Percentiles rank a stretch among this genome's conserved stretches.
These are phyloP conservation scores for Matsumurasca onukii DNA, from an alignment of 1,140 invertebrate genomes.

Conservation along the genomic window DNA sequence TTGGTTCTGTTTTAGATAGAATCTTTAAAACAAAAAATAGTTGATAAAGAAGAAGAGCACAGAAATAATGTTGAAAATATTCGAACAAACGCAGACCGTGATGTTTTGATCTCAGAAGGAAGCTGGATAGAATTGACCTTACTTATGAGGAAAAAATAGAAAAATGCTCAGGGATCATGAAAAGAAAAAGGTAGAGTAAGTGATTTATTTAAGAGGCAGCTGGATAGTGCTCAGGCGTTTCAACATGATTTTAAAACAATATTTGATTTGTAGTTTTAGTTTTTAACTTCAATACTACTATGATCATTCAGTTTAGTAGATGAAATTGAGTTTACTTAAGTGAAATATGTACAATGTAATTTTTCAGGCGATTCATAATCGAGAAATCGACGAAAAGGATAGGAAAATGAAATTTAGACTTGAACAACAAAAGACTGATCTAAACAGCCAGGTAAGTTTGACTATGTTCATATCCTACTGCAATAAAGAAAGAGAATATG, in stretches of 20 bases:
- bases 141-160: constrained; percentile 57
- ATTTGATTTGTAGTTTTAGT: too few relatives aligned
- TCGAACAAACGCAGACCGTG: constrained; percentile 55
- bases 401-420: constrained; percentile 52
- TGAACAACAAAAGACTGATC: constrained; percentile 57
- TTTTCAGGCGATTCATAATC: constrained; percentile 41
- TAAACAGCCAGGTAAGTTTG: constrained; percentile 59
- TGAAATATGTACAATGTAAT: background rate
- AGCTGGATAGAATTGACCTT: constrained; percentile 58
- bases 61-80: constrained; percentile 56
- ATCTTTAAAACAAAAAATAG: constrained; percentile 54
- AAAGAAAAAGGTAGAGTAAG: constrained; percentile 57
- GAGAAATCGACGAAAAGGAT: constrained; percentile 56
- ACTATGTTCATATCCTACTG: background rate
- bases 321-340: too few relatives aligned
- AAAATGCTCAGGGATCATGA: constrained; percentile 55
- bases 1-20: constrained; percentile 58
- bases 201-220: too few relatives aligned
- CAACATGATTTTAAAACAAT: too few relatives aligned
- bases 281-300: too few relatives aligned
- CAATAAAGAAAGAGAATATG: background rate
- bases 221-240: too few relatives aligned
- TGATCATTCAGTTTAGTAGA: too few relatives aligned
- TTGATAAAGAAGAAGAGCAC: constrained; percentile 55
- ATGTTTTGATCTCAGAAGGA: constrained; percentile 55